These are phyloP conservation scores for Brenthis ino DNA, from an alignment of 2,888 invertebrate genomes.

Conservation along the genomic window DNA sequence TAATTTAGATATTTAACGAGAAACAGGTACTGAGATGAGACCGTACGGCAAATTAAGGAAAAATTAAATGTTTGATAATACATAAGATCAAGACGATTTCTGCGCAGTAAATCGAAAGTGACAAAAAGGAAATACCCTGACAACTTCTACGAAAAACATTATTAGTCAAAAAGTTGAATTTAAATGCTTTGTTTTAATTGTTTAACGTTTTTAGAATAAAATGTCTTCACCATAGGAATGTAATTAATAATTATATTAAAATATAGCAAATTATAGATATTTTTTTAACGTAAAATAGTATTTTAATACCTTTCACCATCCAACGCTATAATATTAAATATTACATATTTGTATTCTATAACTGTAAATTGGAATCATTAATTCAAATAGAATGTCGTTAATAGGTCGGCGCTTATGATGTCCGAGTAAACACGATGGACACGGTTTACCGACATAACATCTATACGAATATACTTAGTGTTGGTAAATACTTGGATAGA, in stretches of 20 bases:
- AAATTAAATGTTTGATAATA: neutral
- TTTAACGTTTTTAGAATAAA: constrained; percentile 1
- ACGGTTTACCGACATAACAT: constrained; percentile 48
- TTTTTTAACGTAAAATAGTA: too few species aligned
- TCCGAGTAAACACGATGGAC: constrained; percentile 48
- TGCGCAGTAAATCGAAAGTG: constrained; percentile 24
- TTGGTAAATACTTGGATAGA: constrained; percentile 51
- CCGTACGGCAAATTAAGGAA: neutral
- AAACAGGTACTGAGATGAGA: neutral
- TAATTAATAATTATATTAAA: constrained; percentile 1
- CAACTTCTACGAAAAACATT: constrained; percentile 11
- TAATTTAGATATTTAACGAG: neutral
- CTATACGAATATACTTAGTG: constrained; percentile 44
- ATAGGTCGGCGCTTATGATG: constrained; percentile 51
- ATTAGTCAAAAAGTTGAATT: constrained; percentile 8
- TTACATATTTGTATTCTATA: neutral
- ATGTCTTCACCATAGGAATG: neutral
- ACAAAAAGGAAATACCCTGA: constrained; percentile 22
- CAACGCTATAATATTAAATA: neutral
- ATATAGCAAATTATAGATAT: neutral
- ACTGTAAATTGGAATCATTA: constrained; percentile 7
- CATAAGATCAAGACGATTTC: constrained; percentile 46
- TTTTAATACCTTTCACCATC: neutral
- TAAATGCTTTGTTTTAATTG: constrained; percentile 5
- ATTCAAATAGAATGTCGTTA: constrained; percentile 22